These are phyloP conservation scores for Montipora foliosa DNA, from an alignment of 64 coral and sea anemone species.

Conservation along the genomic window DNA sequence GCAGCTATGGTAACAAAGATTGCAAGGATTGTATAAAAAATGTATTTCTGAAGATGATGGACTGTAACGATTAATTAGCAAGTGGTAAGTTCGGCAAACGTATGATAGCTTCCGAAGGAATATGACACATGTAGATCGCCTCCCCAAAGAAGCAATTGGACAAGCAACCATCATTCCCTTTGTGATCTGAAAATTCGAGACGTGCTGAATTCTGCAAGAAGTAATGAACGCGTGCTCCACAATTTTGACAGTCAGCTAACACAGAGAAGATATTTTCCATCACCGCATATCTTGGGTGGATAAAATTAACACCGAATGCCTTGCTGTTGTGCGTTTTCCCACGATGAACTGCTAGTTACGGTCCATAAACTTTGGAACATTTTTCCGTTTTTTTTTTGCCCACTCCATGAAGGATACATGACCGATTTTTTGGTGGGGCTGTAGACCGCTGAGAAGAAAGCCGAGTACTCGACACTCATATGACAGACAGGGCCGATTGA, in stretches of 20 bases:
- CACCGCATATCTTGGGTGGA: slow-evolving; percentile 15
- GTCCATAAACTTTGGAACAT: too few relatives aligned
- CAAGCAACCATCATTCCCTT: slow-evolving; percentile 5
- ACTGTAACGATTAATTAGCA: not conserved
- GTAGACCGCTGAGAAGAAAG: too few relatives aligned
- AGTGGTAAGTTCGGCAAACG: not conserved
- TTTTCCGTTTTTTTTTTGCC: too few relatives aligned
- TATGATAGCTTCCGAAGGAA: not conserved
- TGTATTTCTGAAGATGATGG: too few relatives aligned
- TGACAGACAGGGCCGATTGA: too few relatives aligned
- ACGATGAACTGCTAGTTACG: too few relatives aligned
- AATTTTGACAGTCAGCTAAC: not conserved
- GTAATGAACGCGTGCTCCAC: not conserved
- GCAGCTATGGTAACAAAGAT: not conserved
- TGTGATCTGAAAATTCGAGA: not conserved
- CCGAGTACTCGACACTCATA: too few relatives aligned
- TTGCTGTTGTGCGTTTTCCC: not conserved
- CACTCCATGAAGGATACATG: too few relatives aligned
- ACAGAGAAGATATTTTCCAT: not conserved
- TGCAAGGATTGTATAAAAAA: not conserved
- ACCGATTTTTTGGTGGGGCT: too few relatives aligned
- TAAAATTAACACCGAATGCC: not conserved
- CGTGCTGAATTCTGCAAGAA: not conserved
- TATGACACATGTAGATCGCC: not conserved
- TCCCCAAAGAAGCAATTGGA: not conserved